Conservation (phyloP, 2,888 invertebrate genomes). For the Andrena marginata region DNA sequence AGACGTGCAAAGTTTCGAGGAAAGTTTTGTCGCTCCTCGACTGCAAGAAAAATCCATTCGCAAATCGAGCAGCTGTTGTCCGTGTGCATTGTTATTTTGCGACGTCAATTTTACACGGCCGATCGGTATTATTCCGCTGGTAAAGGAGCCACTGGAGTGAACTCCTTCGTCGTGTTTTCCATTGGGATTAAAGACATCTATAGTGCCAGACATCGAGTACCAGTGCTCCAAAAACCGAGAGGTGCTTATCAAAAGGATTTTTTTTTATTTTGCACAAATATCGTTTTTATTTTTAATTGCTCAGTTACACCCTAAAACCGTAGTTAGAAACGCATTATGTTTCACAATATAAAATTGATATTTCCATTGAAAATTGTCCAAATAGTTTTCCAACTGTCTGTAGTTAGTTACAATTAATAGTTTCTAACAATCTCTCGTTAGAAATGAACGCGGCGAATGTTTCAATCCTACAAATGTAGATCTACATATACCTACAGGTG, state of each 20-base stretch:
- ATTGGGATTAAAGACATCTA: slow-evolving; percentile 47
- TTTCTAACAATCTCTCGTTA: background rate
- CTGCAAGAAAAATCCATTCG: slow-evolving; percentile 1
- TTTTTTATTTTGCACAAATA: background rate
- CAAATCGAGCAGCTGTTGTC: slow-evolving; percentile 36
- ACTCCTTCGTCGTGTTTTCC: slow-evolving; percentile 28
- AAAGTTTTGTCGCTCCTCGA: background rate
- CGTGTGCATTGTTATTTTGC: slow-evolving; percentile 43
- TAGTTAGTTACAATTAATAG: background rate
- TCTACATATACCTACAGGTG: background rate
- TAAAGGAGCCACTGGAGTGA: slow-evolving; percentile 34
- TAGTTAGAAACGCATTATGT: slow-evolving; percentile 1
- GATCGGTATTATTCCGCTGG: background rate
- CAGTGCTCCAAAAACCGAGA: slow-evolving; percentile 30
- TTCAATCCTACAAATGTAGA: background rate
- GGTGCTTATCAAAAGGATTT: slow-evolving; percentile 34
- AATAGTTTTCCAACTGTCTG: background rate
- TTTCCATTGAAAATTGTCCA: background rate
- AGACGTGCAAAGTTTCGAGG: background rate
- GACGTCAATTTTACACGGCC: slow-evolving; percentile 17
- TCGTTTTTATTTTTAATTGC: background rate
- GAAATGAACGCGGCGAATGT: background rate
- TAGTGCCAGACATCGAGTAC: slow-evolving; percentile 11
- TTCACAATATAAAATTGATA: background rate
- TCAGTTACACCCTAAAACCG: background rate